Evolutionary conservation across 2,113 vertebrate species (phyloP).

Genomic region (Oryzias melastigma): DNA sequence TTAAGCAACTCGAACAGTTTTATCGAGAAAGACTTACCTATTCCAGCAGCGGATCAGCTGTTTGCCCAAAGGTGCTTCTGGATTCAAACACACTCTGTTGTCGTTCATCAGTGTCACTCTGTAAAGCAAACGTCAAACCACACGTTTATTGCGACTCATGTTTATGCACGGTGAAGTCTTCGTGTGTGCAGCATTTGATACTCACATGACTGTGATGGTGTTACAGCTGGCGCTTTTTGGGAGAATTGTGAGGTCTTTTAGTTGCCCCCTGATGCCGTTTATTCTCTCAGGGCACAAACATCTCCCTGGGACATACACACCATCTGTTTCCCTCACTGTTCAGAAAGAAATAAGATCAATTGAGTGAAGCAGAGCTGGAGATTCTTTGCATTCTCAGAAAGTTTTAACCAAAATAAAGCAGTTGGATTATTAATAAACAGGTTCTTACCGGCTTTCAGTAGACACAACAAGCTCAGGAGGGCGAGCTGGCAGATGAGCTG

Average conservation of each 20-base stretch:
- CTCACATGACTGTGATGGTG: conserved; percentile 74
- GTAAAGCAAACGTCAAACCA: conserved; percentile 35
- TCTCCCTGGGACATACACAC: conserved; percentile 64
- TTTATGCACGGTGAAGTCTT: neutral
- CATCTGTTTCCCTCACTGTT: conserved; percentile 52
- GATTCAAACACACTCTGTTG: conserved; percentile 64
- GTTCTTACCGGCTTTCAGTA: conserved; percentile 61
- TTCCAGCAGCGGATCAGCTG: conserved; percentile 71
- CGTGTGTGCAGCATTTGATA: conserved; percentile 19
- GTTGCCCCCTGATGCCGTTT: conserved; percentile 25
- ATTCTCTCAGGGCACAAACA: conserved; percentile 60
- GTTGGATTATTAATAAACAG: neutral
- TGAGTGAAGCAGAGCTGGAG: conserved; percentile 2
- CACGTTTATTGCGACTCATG: conserved; percentile 11
- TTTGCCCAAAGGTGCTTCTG: conserved; percentile 55
- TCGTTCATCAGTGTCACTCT: conserved; percentile 66
- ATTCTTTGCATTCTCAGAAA: neutral
- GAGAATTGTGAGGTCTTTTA: conserved; percentile 52
- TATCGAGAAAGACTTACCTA: conserved; percentile 54
- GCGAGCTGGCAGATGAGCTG: conserved; percentile 31
- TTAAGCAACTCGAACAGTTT: neutral
- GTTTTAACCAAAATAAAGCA: neutral
- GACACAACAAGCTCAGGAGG: conserved; percentile 47
- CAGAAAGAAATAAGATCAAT: conserved; percentile 47
- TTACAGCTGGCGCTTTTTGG: conserved; percentile 53